A percentile compares a stretch with the other conserved stretches of the same genome.
These are phyloP conservation scores for Macrobrachium nipponense DNA, from an alignment of 1,140 invertebrate genomes.

Conservation along the genomic window DNA sequence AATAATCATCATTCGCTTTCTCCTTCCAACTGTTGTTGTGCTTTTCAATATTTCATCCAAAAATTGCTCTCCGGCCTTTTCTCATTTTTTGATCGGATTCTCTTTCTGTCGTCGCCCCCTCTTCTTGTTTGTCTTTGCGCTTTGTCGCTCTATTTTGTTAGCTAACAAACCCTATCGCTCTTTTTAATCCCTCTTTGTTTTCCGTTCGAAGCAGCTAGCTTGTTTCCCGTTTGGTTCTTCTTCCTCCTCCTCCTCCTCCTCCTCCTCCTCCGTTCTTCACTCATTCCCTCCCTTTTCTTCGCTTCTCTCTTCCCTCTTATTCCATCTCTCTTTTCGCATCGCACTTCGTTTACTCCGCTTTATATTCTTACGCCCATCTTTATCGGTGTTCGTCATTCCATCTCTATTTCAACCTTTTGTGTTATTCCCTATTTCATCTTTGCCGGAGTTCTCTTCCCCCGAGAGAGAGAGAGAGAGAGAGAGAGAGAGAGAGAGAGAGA, in stretches of 20 bases:
- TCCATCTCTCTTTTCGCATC: background rate
- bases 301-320: background rate
- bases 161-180: background rate
- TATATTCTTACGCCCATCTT: background rate
- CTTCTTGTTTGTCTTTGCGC: too few relatives aligned
- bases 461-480: background rate
- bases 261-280: background rate
- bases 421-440: conserved; percentile 38
- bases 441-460: conserved; percentile 28
- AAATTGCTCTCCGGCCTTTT: background rate
- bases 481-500: background rate
- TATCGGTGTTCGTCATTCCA: conserved; percentile 7
- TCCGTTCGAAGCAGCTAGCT: background rate
- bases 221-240: background rate
- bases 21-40: background rate
- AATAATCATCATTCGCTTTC: background rate
- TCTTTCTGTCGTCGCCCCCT: background rate
- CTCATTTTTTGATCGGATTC: background rate
- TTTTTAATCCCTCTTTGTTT: background rate
- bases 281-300: background rate
- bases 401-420: conserved; percentile 5
- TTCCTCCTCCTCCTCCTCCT: background rate
- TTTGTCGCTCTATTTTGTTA: background rate
- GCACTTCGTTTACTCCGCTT: background rate
- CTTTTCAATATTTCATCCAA: background rate